These are phyloP conservation scores for Drosophila trichaetosa DNA, from an alignment of 2,888 invertebrate genomes.

Conservation along the genomic window DNA sequence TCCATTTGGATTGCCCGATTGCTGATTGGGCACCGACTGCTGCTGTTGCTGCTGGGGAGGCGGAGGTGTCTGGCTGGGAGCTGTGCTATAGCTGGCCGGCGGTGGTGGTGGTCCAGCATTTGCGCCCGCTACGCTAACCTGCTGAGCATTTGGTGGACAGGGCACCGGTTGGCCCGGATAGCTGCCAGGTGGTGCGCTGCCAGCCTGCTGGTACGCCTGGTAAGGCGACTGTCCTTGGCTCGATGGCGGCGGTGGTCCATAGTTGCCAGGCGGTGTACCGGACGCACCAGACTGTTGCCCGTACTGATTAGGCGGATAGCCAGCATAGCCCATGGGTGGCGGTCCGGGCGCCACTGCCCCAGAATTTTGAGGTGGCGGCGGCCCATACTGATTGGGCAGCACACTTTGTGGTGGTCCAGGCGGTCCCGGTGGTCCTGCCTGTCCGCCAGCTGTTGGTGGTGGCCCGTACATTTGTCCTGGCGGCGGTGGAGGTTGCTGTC, in stretches of 20 bases:
- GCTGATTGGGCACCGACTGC: constrained; percentile 84
- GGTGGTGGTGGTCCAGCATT: constrained; percentile 72
- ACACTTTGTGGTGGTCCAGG: constrained; percentile 75
- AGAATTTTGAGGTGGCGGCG: constrained; percentile 75
- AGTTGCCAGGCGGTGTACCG: constrained; percentile 83
- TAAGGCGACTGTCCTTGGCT: constrained; percentile 84
- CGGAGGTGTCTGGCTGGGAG: constrained; percentile 85
- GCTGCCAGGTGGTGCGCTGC: constrained; percentile 70
- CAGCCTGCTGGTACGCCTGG: constrained; percentile 84
- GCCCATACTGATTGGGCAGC: constrained; percentile 66
- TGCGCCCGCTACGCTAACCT: constrained; percentile 69
- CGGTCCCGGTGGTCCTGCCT: constrained; percentile 83
- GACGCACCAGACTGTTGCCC: constrained; percentile 62
- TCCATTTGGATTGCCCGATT: constrained; percentile 73
- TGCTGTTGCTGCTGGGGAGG: constrained; percentile 63
- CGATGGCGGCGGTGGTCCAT: constrained; percentile 83
- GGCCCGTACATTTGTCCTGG: constrained; percentile 85
- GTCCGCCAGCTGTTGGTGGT: constrained; percentile 84
- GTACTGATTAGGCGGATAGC: constrained; percentile 70
- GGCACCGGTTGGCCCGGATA: constrained; percentile 80
- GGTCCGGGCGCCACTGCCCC: constrained; percentile 65
- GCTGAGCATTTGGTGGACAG: constrained; percentile 69
- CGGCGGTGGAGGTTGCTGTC: constrained; percentile 85
- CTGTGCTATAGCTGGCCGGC: constrained; percentile 85
- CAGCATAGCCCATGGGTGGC: constrained; percentile 75